Conservation (phyloP, 2,797 vertebrate genomes). For the Falco rusticolus region DNA sequence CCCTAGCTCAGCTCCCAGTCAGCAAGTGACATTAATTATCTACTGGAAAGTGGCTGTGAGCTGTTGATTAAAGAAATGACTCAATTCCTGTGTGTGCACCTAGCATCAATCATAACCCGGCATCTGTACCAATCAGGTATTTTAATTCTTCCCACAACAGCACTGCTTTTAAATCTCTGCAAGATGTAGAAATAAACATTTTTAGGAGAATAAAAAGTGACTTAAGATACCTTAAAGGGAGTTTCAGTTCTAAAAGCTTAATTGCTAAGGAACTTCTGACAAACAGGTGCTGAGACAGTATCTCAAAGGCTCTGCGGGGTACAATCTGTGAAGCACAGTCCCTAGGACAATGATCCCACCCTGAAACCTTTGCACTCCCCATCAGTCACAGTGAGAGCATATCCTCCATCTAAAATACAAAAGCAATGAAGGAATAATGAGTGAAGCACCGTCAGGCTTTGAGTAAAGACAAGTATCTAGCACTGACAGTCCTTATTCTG, state of each 20-base stretch:
- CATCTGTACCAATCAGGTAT: not conserved
- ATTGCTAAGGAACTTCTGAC: not conserved
- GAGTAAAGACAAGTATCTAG: not conserved
- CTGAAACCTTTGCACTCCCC: not conserved
- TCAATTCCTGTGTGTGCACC: not conserved
- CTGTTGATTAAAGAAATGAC: constrained; percentile 30
- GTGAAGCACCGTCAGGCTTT: not conserved
- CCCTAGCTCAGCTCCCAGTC: not conserved
- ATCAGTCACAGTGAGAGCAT: not conserved
- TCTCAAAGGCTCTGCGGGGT: not conserved
- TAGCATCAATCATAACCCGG: not conserved
- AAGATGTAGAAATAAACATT: not conserved
- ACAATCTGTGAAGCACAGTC: not conserved
- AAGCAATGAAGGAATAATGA: not conserved
- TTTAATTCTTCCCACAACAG: not conserved
- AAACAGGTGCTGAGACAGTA: not conserved
- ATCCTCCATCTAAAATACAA: not conserved
- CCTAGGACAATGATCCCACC: not conserved
- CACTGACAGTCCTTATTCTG: not conserved
- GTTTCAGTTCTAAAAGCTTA: not conserved
- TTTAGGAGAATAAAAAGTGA: not conserved
- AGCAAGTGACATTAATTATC: constrained; percentile 38
- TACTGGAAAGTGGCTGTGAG: not conserved
- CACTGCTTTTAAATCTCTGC: not conserved
- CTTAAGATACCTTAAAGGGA: not conserved